Evolutionary conservation across 2,888 invertebrate species (phyloP).

Genomic region (Eupithecia tripunctaria): DNA sequence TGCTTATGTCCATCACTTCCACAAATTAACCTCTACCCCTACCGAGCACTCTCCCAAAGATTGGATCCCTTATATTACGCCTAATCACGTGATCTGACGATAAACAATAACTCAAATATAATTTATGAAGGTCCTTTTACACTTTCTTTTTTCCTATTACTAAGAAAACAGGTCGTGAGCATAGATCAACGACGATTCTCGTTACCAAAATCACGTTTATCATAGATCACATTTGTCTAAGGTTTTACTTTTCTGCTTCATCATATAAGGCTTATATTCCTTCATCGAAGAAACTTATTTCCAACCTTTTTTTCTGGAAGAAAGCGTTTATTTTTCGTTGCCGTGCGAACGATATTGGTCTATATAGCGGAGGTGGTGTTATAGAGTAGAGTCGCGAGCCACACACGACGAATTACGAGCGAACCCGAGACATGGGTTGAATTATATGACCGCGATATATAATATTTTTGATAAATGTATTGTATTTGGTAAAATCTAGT

Average conservation of each 20-base stretch:
- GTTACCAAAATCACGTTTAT: constrained; percentile 83
- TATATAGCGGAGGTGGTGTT: constrained; percentile 62
- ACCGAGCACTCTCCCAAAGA: constrained; percentile 73
- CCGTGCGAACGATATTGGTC: constrained; percentile 47
- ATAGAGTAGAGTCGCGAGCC: constrained; percentile 76
- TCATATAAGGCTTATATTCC: constrained; percentile 50
- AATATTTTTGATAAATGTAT: constrained; percentile 75
- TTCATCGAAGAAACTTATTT: constrained; percentile 39
- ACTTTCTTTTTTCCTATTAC: constrained; percentile 69
- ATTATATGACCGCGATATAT: constrained; percentile 76
- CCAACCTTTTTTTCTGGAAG: constrained; percentile 46
- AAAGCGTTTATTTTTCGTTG: constrained; percentile 54
- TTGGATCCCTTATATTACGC: constrained; percentile 71
- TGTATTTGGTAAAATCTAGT: constrained; percentile 65
- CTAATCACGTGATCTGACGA: constrained; percentile 81
- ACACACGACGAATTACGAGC: constrained; percentile 82
- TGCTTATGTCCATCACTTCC: constrained; percentile 37
- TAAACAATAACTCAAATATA: constrained; percentile 81
- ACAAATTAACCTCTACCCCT: constrained; percentile 61
- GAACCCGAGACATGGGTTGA: constrained; percentile 73
- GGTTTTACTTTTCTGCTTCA: constrained; percentile 65
- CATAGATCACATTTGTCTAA: constrained; percentile 83
- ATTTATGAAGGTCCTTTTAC: constrained; percentile 74
- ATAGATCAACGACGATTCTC: constrained; percentile 76
- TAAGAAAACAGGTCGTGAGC: constrained; percentile 70